Percentiles rank a stretch among this genome's conserved stretches.
Conservation (phyloP, 2,888 invertebrate species). For the Drosophila picticornis region DNA sequence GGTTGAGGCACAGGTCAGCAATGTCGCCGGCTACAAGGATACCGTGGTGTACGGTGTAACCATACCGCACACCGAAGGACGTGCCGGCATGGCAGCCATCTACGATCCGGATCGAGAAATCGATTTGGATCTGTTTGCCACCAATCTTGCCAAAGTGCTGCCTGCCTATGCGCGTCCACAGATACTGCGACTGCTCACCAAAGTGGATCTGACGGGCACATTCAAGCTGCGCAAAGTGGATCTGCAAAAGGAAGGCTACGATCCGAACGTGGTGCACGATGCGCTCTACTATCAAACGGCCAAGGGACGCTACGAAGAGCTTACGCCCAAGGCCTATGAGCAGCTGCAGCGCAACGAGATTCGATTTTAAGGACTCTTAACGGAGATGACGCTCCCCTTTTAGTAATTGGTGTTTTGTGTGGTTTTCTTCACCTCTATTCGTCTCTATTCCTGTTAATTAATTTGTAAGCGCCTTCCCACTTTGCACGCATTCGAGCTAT, state of each 20-base stretch:
- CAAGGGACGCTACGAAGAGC: constrained; percentile 89
- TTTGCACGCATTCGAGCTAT: constrained; percentile 15
- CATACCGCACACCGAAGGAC: constrained; percentile 92
- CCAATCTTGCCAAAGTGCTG: constrained; percentile 89
- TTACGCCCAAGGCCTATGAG: constrained; percentile 90
- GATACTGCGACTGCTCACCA: constrained; percentile 92
- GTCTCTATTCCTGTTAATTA: constrained; percentile 77
- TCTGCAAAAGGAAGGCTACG: constrained; percentile 95
- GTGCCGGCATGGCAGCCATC: constrained; percentile 97
- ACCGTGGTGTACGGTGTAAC: constrained; percentile 97
- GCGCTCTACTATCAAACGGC: constrained; percentile 92
- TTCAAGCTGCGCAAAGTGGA: constrained; percentile 98
- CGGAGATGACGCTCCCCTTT: neutral
- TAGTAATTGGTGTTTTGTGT: constrained; percentile 23
- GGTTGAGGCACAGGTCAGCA: constrained; percentile 96
- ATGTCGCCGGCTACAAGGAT: constrained; percentile 92
- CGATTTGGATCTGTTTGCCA: constrained; percentile 88
- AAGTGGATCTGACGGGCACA: constrained; percentile 97
- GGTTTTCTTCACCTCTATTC: constrained; percentile 21
- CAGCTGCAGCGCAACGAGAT: constrained; percentile 91
- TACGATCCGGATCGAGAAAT: constrained; percentile 90
- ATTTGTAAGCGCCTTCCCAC: constrained; percentile 58
- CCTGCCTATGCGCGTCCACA: constrained; percentile 95
- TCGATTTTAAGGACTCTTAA: constrained; percentile 87
- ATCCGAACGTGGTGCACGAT: constrained; percentile 90